Evolutionary conservation across 92 coral and sea anemone species (phyloP).

Genomic region (Phenganax marumi): DNA sequence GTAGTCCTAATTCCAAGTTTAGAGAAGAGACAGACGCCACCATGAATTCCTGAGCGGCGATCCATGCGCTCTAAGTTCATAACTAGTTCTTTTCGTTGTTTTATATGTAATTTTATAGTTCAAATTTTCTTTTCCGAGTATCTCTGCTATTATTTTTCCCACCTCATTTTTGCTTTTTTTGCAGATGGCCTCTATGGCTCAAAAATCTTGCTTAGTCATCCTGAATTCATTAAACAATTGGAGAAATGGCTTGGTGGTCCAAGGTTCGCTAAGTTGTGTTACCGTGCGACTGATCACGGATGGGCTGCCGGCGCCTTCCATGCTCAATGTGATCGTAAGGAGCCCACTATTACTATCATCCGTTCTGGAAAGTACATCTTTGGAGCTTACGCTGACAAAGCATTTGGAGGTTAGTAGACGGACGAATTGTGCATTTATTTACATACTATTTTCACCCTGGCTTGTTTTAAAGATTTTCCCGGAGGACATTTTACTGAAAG

Average conservation of each 20-base stretch:
- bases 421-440: neutral
- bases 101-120: neutral
- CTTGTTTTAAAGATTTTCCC: no score
- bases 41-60: no score
- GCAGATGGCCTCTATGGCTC: constrained; percentile 17
- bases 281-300: constrained; percentile 2
- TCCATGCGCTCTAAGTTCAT: no score
- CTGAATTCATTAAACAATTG: neutral
- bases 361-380: neutral
- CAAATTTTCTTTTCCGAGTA: neutral
- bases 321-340: neutral
- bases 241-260: neutral
- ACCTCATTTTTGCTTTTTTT: neutral
- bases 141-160: neutral
- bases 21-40: no score
- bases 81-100: no score
- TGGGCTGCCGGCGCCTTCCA: neutral
- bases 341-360: neutral
- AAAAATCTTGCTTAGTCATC: neutral
- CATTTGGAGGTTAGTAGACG: constrained; percentile 6
- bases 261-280: neutral
- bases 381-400: neutral
- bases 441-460: neutral
- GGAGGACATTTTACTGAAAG: no score
- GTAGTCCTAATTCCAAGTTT: no score